Percentiles rank a stretch among this genome's conserved stretches.
Conservation (phyloP, 2,113 vertebrate species). For the Antechinus stuartii region DNA sequence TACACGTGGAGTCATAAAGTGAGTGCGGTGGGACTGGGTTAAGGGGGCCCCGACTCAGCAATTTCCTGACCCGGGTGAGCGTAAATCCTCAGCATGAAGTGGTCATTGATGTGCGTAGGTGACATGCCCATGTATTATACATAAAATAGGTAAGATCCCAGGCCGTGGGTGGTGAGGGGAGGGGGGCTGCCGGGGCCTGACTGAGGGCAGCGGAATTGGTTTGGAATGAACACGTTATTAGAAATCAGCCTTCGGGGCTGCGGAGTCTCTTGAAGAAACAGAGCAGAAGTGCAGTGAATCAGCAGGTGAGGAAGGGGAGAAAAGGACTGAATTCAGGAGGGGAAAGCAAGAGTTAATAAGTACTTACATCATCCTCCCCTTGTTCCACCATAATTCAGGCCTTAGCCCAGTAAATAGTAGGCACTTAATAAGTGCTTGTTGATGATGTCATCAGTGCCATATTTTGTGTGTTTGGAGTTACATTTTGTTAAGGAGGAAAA, state of each 20-base stretch:
- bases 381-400: neutral
- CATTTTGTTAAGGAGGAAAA: neutral
- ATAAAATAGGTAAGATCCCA: slow-evolving; percentile 64
- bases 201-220: neutral
- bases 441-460: neutral
- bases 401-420: neutral
- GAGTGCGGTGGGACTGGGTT: slow-evolving; percentile 70
- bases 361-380: neutral
- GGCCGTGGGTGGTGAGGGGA: accelerated
- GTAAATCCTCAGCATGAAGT: slow-evolving; percentile 57
- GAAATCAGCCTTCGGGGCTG: neutral
- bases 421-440: neutral
- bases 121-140: slow-evolving; percentile 65
- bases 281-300: neutral
- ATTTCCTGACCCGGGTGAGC: slow-evolving; percentile 79
- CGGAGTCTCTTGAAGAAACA: neutral
- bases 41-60: slow-evolving; percentile 75
- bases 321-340: neutral
- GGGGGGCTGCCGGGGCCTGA: neutral
- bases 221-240: neutral
- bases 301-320: neutral
- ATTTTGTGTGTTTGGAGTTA: neutral
- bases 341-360: neutral
- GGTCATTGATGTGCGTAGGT: slow-evolving; percentile 76
- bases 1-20: slow-evolving; percentile 80